Evolutionary conservation across 2,888 invertebrate genomes (phyloP), one percentile per base, ranked within the genome.

Genomic region (Phaedon cochleariae): DNA sequence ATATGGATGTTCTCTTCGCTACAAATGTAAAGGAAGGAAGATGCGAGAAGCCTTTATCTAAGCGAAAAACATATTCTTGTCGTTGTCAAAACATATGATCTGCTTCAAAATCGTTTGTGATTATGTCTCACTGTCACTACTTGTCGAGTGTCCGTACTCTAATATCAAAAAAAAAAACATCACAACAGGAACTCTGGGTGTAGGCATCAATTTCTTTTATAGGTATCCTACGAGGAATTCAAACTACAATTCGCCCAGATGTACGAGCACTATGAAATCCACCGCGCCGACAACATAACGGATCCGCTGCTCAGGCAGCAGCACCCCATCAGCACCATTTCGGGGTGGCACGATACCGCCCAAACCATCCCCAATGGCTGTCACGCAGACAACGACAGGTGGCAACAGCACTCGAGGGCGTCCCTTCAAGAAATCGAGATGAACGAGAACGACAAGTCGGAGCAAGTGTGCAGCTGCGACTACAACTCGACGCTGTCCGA

Each of bases 211-310:
- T 15, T 58, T 46, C 9, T 5, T 51, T 73, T 82, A 6, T 79
- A 95, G 95, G 95, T 98, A 7, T 97, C 98, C 0, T 97, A 97
- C 83, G 98, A 98, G 85, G 98, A 98, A 83, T 98, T 98, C 84
- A 96, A 96, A 80, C 88, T 97, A 5, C 97, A 98, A 83, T 97
- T 98, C 85, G 95, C 97, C 31, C 96, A 97, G 85, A 96, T 97
- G 95, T 96, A 96, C 81, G 96, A 96, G 80, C 95, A 95, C 80
- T 98, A 97, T 81, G 97, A 97, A 80, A 90, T 95, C 61, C 93
- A 97, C 74, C 88, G 97, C 62, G 94, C 96, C 0, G 97, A 97
- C 84, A 95, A 97, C 83, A 95, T 97, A 76, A 95, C 96, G 0
- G 97, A 97, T 85, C 97, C 97, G 0, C 92, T 94, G n/a, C 88